phyloP scores from a whole-genome alignment of 2,797 vertebrate genomes.

The Characodon lateralis region DNA sequence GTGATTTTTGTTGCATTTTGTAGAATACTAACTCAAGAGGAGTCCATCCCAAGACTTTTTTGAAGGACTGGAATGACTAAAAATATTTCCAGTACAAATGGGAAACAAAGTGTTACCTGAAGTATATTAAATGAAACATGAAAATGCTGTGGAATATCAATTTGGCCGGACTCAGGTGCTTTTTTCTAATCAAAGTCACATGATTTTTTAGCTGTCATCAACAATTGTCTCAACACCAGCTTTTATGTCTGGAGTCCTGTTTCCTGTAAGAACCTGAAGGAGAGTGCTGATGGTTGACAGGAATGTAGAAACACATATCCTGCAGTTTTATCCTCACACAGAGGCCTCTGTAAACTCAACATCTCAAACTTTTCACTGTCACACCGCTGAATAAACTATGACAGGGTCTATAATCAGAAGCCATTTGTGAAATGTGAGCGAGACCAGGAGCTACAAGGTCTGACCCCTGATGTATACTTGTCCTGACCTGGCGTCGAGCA shows the following conservation, averaged over 20 bases:
- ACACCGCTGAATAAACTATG: slow-evolving; percentile 42
- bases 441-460: slow-evolving; percentile 56
- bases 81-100: background rate
- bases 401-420: slow-evolving; percentile 68
- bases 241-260: slow-evolving; percentile 45
- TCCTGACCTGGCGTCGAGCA: slow-evolving; percentile 38
- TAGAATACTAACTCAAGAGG: background rate
- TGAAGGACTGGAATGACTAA: background rate
- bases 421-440: slow-evolving; percentile 54
- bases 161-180: slow-evolving; percentile 3
- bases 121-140: background rate
- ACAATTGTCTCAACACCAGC: slow-evolving; percentile 29
- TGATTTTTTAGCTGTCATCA: slow-evolving; percentile 3
- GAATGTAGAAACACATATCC: slow-evolving; percentile 19
- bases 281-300: slow-evolving; percentile 44
- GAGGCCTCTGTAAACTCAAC: slow-evolving; percentile 7
- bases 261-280: slow-evolving; percentile 34
- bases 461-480: slow-evolving; percentile 37
- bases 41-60: slow-evolving; percentile 12
- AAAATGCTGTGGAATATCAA: background rate
- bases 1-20: background rate
- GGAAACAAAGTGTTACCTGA: background rate
- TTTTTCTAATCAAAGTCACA: slow-evolving; percentile 12
- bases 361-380: slow-evolving; percentile 24
- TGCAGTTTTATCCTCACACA: slow-evolving; percentile 15